Evolutionary conservation across 92 coral and sea anemone genomes (phyloP), one percentile per base, ranked within the genome.

Genomic region (Nematostella vectensis): DNA sequence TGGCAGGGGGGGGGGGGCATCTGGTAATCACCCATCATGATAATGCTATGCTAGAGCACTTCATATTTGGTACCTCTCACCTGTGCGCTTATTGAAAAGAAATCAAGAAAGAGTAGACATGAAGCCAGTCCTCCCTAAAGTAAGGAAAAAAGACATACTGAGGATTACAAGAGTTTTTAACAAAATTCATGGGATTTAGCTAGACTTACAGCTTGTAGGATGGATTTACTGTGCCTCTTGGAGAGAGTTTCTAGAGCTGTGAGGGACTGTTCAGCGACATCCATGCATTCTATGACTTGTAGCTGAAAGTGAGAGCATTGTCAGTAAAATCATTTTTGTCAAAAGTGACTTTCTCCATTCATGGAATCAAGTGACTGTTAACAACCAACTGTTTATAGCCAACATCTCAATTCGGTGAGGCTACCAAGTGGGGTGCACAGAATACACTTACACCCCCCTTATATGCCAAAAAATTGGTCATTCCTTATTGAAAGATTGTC

Each of bases 261-360:
- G 21, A 91, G 66, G 12, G 96, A 87, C 78, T 91, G 98, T 29
- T 91, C 98, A 24, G 98, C 98, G 6, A 91, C 98, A 75, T 91
- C 98, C 98, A 91, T 91, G 66, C 98, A 91, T 65, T 91, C 96
- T 50, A 91, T 91, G 29, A 85, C 84, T 50, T 91, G 98, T 37
- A 91, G 71, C 98, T 91, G 48, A 29, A 78, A 63, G 6, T 6
- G 15, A 33, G 40, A 33, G 15, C n/a, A n/a, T n/a, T n/a, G n/a
- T n/a, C 22, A 12, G 13, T 27, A 20, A 20, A 8, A 49, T 24
- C 6, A 4, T 13, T 6, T 8, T 8, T 50, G 21, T 2, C 21
- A 44, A 2, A 44, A 2, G 2, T n/a, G 50, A 3, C 3, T n/a
- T 24, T 44, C 4, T 2, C 16, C 4, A 11, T n/a, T 25, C 33